Evolutionary conservation across 2,113 vertebrate genomes (phyloP).

Genomic region (Vulpes lagopus): DNA sequence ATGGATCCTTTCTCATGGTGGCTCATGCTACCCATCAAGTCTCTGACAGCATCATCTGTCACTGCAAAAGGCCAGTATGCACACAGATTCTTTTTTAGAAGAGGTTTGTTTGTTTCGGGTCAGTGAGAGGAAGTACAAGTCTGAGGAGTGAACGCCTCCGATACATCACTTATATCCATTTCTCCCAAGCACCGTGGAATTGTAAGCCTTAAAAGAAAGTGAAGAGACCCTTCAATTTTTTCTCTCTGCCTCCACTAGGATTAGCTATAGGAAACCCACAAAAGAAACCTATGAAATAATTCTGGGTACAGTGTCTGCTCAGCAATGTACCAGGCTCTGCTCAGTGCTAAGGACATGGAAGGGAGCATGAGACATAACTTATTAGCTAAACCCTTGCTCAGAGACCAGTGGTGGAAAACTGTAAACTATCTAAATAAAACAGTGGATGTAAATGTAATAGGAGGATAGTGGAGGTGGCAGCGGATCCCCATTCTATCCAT

Average conservation of each 20-base stretch:
- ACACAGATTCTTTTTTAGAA: fast-evolving
- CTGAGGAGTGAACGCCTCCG: conserved; percentile 37
- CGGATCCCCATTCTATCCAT: neutral
- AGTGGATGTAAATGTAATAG: neutral
- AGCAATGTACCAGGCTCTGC: neutral
- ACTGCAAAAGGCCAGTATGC: conserved; percentile 1
- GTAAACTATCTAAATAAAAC: neutral
- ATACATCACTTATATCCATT: neutral
- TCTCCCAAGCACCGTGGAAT: neutral
- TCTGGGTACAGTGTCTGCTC: neutral
- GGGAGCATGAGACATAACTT: neutral
- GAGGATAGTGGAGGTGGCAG: neutral
- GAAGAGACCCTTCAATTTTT: neutral
- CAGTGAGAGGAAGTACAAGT: conserved; percentile 51
- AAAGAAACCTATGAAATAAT: neutral
- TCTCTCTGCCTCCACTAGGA: neutral
- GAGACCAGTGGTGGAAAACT: neutral
- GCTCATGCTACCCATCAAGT: conserved; percentile 51
- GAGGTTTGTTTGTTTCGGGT: conserved; percentile 58
- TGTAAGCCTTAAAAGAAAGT: conserved; percentile 14
- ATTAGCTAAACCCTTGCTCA: neutral
- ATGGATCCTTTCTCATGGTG: conserved; percentile 66
- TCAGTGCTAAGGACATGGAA: neutral
- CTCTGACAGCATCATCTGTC: conserved; percentile 55
- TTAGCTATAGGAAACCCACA: neutral